Evolutionary conservation across 2,113 vertebrate genomes (phyloP), one percentile per base, ranked within the genome.

Genomic region (Struthio camelus): DNA sequence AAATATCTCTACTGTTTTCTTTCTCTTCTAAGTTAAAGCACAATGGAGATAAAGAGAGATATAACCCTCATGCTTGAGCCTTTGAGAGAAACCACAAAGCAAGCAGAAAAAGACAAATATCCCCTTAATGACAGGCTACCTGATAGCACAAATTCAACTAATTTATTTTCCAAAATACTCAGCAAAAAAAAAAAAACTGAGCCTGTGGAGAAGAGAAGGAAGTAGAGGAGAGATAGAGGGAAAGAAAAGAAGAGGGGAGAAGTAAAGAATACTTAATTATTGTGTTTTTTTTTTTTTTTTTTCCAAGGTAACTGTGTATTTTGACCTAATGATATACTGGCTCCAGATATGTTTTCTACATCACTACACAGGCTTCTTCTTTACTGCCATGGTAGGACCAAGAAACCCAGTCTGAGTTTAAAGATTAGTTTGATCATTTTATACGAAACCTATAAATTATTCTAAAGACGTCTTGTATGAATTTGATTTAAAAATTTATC

Each of bases 141-240:
- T 91, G 97, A 96, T 97, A 97, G 84, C 89, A 96, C 88, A 95
- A 87, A 94, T 91, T n/a, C 92, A 95, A 84, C 91, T 94, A 96
- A 97, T 97, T 96, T 96, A 96, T 96, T 96, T 97, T 95, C 80
- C 93, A 92, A 61, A 86, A 84, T 25, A 95, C 2, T 23, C 17
- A 36, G 40, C 9, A 90, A 76, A 76, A 71, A n/a, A n/a, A n/a
- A n/a, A n/a, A 78, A 1, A 8, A 18, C 19, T 23, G 44, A 61
- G 6, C 56, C 53, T 82, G 28, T 78, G 10, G 40, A 77, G 32
- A 61, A 6, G 46, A 48, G 17, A 18, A 48, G 46, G 46, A 48
- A 19, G 56, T 30, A 17, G 6, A 10, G 56, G 56, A 32, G 30
- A 32, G 2, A 14, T n/a, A 30, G 4, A 10, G 10, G 25, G 14